Base-by-base conservation (phyloP, 1,140 invertebrate species). In the Papilio machaon region DNA sequence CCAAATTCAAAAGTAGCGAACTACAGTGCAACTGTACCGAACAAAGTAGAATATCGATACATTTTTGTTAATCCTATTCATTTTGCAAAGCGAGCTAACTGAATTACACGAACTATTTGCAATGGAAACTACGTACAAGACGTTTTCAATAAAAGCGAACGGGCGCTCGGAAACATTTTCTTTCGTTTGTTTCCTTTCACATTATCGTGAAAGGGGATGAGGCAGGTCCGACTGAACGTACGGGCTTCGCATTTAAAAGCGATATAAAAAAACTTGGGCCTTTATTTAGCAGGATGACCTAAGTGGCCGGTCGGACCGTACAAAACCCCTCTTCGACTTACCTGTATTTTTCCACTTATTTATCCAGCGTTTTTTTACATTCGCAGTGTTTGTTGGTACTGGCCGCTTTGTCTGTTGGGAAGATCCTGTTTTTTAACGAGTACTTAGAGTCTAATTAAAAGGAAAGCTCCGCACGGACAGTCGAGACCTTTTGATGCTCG, bases 311-410 rank as follows among this genome's bases (percentile, higher is more conserved):
- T 87, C 91, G 90, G 91, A 88, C 90, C 86, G 90, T 90, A 94
- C 92, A 94, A 94, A 94, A 91, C 89, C 91, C 91, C 91, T 92
- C 93, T 90, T 90, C 89, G 91, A 93, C 91, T 94, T 94, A 94
- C 93, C 93, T 94, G 93, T 94, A 92, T 94, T 94, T 94, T 94
- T 94, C 93, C 93, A 94, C 92, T 92, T 94, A 94, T 94, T 94
- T 94, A 94, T 93, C 90, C 91, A 86, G 86, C 91, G 91, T 93
- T 94, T 94, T 58, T 88, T 94, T 93, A 94, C 92, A 92, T 93
- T 91, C 86, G 84, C 90, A 90, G 87, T 90, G 91, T 94, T 92
- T 92, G 93, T 92, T 91, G 87, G 91, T 92, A 89, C 86, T 83
- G 83, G 81, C 80, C 88, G 88, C 91, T 94, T 94, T 94, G 93